Evolutionary conservation across 1,140 invertebrate genomes (phyloP), one percentile per base, ranked within the genome.

Genomic region (Papilio helenus): DNA sequence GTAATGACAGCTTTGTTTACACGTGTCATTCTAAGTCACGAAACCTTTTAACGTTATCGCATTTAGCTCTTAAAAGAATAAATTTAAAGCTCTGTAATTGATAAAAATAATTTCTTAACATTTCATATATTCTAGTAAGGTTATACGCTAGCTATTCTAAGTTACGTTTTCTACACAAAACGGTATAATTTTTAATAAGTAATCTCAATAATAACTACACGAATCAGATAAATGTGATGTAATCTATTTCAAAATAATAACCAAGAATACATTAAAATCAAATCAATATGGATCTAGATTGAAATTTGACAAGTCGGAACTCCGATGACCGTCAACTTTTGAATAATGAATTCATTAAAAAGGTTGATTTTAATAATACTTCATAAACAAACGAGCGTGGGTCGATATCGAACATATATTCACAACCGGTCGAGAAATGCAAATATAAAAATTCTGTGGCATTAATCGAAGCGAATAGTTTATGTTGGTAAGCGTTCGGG

Each of bases 401-500:
- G 72, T 74, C 23, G 42, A 51, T 14, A 20, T 14, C n/a, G 18
- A 23, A 74, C 26, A 49, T 20, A 49, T 20, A 16, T 74, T 49
- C 20, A 49, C n/a, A 74, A 74, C 72, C 72, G 72, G 72, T 74
- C 42, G 18, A 16, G 18, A 74, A 46, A 49, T 74, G 72, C 72
- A 74, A 74, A 74, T 74, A 44, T 44, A 44, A 68, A 14, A 46
- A 49, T 49, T 74, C 26, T n/a, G 23, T 26, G 73, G 20, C 42
- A 77, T 61, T 65, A 44, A 77, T 77, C 76, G 76, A 61, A 58
- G 61, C 51, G 51, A 39, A 76, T 76, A 26, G 49, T 76, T 61
- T 77, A 77, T 77, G 39, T 49, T 72, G 39, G 16, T 42, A 72
- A 46, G 72, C 79, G 81, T 83, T 79, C 83, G 83, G 81, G 81